Percentiles rank a stretch among this genome's conserved stretches.
Evolutionary conservation across 1,140 invertebrate genomes (phyloP).

Genomic region (Asobara japonica): DNA sequence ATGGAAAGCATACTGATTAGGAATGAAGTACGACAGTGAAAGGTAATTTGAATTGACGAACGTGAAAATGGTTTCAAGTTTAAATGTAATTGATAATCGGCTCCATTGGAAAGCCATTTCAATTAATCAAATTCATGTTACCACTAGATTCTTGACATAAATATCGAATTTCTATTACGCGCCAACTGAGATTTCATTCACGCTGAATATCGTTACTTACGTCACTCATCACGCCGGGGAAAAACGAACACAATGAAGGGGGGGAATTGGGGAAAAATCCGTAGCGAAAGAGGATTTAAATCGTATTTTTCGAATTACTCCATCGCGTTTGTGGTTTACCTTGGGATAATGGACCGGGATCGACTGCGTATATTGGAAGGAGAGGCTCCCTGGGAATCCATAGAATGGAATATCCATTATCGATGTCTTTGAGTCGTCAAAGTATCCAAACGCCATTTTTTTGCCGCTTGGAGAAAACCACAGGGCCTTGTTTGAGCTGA

Average conservation of each 20-base stretch:
- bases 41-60: too few relatives aligned
- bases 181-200: not conserved
- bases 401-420: conserved; percentile 73
- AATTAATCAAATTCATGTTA: not conserved
- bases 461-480: conserved; percentile 89
- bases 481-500: conserved; percentile 83
- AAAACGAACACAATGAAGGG: not conserved
- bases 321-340: conserved; percentile 58
- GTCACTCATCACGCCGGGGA: not conserved
- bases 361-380: conserved; percentile 71
- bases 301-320: not conserved
- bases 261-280: not conserved
- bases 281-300: not conserved
- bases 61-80: too few relatives aligned
- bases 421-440: conserved; percentile 78
- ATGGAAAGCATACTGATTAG: not conserved
- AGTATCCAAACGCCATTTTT: conserved; percentile 84
- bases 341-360: conserved; percentile 86
- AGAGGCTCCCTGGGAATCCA: conserved; percentile 69
- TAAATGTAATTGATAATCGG: not conserved
- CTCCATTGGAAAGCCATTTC: not conserved
- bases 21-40: not conserved
- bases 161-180: not conserved
- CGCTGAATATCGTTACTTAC: not conserved
- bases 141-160: not conserved